Percentiles rank a stretch among this genome's conserved stretches.
Conservation (phyloP, 2,113 vertebrate genomes). For the Cisticola juncidis region DNA sequence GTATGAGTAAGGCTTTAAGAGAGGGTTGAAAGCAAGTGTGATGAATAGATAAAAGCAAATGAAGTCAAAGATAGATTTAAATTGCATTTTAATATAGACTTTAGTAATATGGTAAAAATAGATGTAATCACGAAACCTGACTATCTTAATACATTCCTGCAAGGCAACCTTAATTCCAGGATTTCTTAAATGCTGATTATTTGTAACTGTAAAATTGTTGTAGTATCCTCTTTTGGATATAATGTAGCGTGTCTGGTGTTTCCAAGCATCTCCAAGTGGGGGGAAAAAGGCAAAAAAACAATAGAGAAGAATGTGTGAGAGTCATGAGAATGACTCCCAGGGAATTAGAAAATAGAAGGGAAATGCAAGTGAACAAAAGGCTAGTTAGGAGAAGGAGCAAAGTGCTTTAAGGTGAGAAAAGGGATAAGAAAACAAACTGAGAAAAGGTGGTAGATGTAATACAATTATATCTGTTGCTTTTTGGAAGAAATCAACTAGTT, state of each 20-base stretch:
- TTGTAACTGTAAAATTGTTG: not conserved
- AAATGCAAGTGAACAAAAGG: not conserved
- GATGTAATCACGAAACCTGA: constrained; percentile 9
- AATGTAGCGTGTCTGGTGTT: not conserved
- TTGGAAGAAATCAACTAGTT: not conserved
- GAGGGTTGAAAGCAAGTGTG: constrained; percentile 23
- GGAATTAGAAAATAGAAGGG: not conserved
- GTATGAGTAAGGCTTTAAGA: constrained; percentile 14
- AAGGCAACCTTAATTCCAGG: not conserved
- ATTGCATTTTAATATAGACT: constrained; percentile 46
- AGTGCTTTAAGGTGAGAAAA: not conserved
- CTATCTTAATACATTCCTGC: not conserved
- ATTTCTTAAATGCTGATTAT: not conserved
- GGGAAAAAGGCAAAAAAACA: not conserved
- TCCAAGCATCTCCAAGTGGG: not conserved
- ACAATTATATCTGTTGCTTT: not conserved
- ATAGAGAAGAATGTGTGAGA: not conserved
- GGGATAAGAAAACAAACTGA: not conserved
- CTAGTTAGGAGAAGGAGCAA: not conserved
- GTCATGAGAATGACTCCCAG: not conserved
- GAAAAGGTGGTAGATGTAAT: not conserved
- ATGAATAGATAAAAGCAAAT: constrained; percentile 41
- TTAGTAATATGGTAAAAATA: constrained; percentile 47
- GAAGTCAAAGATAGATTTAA: constrained; percentile 48
- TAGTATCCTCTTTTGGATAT: not conserved